Percentiles rank a stretch among this genome's conserved stretches.
Evolutionary conservation across 1,140 invertebrate genomes (phyloP).

Genomic region (Prorops nasuta): DNA sequence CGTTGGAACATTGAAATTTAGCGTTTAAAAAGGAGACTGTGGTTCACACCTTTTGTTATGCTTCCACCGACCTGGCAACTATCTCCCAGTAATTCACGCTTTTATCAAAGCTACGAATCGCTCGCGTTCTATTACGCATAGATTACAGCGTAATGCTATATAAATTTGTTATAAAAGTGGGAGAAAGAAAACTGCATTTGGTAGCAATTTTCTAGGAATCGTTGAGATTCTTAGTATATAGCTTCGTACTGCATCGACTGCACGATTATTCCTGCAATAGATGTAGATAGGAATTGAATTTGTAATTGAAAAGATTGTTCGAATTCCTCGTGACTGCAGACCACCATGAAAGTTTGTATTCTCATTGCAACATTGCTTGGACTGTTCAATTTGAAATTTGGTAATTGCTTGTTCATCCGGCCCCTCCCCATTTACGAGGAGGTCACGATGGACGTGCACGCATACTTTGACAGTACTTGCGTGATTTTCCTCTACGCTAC

Average conservation of each 20-base stretch:
- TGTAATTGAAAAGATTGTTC: not conserved
- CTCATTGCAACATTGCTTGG: slow-evolving; percentile 1
- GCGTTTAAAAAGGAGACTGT: too few species aligned
- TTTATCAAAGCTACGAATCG: not conserved
- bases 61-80: not conserved
- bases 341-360: not conserved
- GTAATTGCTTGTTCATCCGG: slow-evolving; percentile 31
- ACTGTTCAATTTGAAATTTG: not conserved
- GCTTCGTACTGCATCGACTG: too few species aligned
- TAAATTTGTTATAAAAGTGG: not conserved
- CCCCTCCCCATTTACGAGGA: slow-evolving; percentile 35
- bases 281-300: too few species aligned
- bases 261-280: too few species aligned
- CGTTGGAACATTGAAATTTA: too few species aligned
- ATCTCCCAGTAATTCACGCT: not conserved
- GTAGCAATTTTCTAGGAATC: too few species aligned
- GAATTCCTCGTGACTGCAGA: not conserved
- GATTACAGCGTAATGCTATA: not conserved
- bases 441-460: slow-evolving; percentile 38
- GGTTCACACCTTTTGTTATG: too few species aligned
- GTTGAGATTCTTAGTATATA: too few species aligned
- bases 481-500: slow-evolving; percentile 42
- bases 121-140: not conserved
- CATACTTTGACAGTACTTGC: slow-evolving; percentile 50
- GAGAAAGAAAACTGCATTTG: not conserved